phyloP scores from a whole-genome alignment of 2,888 invertebrate species.

The Drosophila cracens region DNA sequence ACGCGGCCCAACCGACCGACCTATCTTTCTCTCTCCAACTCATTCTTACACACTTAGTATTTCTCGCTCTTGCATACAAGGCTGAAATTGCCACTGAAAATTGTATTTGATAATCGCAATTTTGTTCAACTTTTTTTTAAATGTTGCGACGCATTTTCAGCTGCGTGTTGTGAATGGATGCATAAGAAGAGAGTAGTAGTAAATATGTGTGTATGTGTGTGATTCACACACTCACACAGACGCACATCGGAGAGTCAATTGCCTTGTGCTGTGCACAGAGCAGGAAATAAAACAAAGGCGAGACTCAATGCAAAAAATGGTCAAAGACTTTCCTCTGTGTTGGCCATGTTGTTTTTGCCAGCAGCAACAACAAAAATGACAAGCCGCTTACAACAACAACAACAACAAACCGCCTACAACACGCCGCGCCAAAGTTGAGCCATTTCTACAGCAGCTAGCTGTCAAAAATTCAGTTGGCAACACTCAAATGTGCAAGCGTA shows the following conservation, averaged over 20 bases:
- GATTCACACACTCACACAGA: constrained; percentile 19
- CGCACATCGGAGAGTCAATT: constrained; percentile 6
- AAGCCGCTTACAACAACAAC: constrained; percentile 46
- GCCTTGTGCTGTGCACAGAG: constrained; percentile 25
- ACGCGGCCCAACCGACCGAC: constrained; percentile 41
- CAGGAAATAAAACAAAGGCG: constrained; percentile 56
- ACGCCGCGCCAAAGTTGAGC: constrained; percentile 60
- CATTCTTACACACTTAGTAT: background rate
- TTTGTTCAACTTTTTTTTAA: constrained; percentile 36
- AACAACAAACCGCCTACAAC: constrained; percentile 42
- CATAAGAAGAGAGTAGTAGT: constrained; percentile 8
- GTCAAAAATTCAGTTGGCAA: constrained; percentile 68
- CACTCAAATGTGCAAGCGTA: constrained; percentile 41
- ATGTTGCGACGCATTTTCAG: constrained; percentile 46
- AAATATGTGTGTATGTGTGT: constrained; percentile 26
- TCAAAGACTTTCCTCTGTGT: constrained; percentile 35
- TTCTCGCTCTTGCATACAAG: constrained; percentile 36
- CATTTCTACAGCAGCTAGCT: constrained; percentile 42
- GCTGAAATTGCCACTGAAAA: constrained; percentile 19
- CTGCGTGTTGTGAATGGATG: constrained; percentile 50
- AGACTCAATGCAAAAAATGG: constrained; percentile 34
- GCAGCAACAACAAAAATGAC: constrained; percentile 21
- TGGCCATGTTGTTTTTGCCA: constrained; percentile 49
- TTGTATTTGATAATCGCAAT: constrained; percentile 33
- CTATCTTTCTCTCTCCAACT: constrained; percentile 2